phyloP scores from a whole-genome alignment of 2,888 invertebrate genomes.

The Zootermopsis nevadensis region DNA sequence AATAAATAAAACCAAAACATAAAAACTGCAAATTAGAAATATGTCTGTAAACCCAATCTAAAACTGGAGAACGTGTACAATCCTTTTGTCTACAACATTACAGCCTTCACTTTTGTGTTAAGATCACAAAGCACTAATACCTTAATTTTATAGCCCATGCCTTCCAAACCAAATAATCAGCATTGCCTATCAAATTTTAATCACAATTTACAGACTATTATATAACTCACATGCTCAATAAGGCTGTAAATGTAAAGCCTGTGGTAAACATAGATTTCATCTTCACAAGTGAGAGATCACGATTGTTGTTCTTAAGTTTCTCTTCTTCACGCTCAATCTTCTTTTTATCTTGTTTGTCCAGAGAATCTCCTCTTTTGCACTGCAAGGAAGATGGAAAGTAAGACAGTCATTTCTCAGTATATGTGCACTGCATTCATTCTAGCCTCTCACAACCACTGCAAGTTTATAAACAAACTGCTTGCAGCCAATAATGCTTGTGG shows the following conservation, averaged over 20 bases:
- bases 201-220: not conserved
- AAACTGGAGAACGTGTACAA: no score
- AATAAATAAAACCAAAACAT: constrained; percentile 56
- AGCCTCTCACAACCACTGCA: no score
- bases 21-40: not conserved
- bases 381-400: constrained; percentile 62
- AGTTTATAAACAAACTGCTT: no score
- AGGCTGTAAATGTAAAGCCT: constrained; percentile 98
- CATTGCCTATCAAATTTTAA: no score
- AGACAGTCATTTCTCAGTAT: no score
- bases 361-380: constrained; percentile 93
- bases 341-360: constrained; percentile 93
- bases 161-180: no score
- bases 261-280: constrained; percentile 99
- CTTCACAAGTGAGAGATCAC: constrained; percentile 97
- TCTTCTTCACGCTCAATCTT: constrained; percentile 98
- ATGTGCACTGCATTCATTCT: no score
- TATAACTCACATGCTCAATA: constrained; percentile 88
- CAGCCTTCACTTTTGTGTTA: no score
- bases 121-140: no score
- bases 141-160: no score
- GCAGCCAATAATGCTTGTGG: no score
- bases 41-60: not conserved
- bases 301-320: constrained; percentile 94
- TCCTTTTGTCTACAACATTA: no score